Evolutionary conservation across 2,888 invertebrate species (phyloP), one percentile per base, ranked within the genome.

Genomic region (Mallateleia sp.): DNA sequence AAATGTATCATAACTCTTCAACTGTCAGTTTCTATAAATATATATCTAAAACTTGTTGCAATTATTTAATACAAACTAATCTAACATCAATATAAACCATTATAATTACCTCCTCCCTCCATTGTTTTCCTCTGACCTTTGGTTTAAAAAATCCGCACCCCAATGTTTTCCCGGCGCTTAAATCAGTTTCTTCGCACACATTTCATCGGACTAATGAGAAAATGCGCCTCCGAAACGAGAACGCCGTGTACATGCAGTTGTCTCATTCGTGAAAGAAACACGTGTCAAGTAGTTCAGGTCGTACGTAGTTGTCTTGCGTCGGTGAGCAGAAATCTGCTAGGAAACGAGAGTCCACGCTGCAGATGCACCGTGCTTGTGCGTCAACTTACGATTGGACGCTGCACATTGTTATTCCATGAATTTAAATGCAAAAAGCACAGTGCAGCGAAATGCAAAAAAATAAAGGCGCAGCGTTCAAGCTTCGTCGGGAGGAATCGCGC

Each of bases 341-440:
- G 80, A 84, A 87, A 87, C 66, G 81, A 81, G 67, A 78, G 54
- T 79, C 80, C 74, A 52, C 20, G 75, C 18, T 32, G 64, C 22
- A 58, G 77, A 78, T 66, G 38, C 71, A 67, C 77, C 54, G 50
- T 72, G 66, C 80, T 81, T 64, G 84, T 85, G 90, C 91, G 92
- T 91, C 83, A 84, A 77, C 71, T 91, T 91, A 89, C 91, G 92
- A 93, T 92, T 91, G 92, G 92, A 88, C 89, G 88, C 58, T 74
- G 72, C 85, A 87, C 90, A 92, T 91, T 91, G 94, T 94, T 94
- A 94, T 94, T 94, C 94, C 94, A 94, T 94, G 94, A 94, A 94
- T 94, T 94, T 94, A 92, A 94, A 94, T 93, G 92, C 87, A 92
- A 90, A 90, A 94, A 80, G 60, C 81, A 62, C 62, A 28, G 66